These are phyloP conservation scores for Unio delphinus DNA, from an alignment of 2,888 invertebrate genomes.

Conservation along the genomic window DNA sequence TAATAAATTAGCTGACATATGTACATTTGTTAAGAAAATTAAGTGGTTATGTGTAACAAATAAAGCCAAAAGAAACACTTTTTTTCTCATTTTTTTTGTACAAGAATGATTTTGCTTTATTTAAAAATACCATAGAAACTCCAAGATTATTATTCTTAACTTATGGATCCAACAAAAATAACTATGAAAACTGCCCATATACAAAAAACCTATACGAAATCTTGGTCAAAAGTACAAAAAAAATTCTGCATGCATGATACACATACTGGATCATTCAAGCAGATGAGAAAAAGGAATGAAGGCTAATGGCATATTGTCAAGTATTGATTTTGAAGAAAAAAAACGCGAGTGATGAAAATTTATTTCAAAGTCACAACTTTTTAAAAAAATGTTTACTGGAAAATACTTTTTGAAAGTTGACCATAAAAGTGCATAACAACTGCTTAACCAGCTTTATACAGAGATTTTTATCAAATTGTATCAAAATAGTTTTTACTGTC, in stretches of 20 bases:
- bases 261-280: not conserved
- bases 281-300: not conserved
- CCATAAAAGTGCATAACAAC: too few relatives aligned
- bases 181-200: constrained; percentile 58
- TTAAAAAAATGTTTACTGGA: too few relatives aligned
- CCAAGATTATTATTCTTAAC: constrained; percentile 44
- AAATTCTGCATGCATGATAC: constrained; percentile 10
- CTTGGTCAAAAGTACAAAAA: constrained; percentile 38
- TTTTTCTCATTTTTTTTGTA: constrained; percentile 18
- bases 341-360: too few relatives aligned
- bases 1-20: too few relatives aligned
- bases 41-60: not conserved
- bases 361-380: too few relatives aligned
- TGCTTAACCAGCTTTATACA: too few relatives aligned
- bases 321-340: too few relatives aligned
- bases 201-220: constrained; percentile 56
- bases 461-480: too few relatives aligned
- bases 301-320: not conserved
- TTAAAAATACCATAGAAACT: constrained; percentile 58
- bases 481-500: too few relatives aligned
- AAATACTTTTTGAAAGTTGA: too few relatives aligned
- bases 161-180: constrained; percentile 55
- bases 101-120: constrained; percentile 51
- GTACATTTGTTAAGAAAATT: too few relatives aligned
- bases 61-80: constrained; percentile 40